These are phyloP conservation scores for Apaloderma vittatum DNA, from an alignment of 2,113 vertebrate species.

Conservation along the genomic window DNA sequence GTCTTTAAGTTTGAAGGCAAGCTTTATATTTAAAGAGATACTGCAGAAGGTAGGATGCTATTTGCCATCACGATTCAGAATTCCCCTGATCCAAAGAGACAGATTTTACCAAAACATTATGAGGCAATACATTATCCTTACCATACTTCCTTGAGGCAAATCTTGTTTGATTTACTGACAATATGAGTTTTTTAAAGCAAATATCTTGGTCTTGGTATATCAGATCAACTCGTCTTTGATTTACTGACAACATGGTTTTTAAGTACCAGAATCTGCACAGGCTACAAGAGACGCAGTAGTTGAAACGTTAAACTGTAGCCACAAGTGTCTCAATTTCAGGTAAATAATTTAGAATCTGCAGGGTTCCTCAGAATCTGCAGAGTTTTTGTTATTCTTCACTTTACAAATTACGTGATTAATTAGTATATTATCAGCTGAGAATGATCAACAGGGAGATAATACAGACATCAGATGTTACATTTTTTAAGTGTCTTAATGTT, in stretches of 20 bases:
- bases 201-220: background rate
- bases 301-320: background rate
- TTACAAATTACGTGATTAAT: background rate
- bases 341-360: background rate
- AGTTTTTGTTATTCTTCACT: background rate
- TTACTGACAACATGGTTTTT: background rate
- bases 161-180: background rate
- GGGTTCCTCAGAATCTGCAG: background rate
- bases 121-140: background rate
- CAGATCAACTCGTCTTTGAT: background rate
- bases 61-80: background rate
- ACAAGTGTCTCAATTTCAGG: background rate
- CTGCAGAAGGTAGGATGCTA: background rate
- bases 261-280: background rate
- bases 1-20: background rate
- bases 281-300: background rate
- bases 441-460: background rate
- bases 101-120: background rate
- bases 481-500: background rate
- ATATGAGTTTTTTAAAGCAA: background rate
- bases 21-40: background rate
- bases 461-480: background rate
- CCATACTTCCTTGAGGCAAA: background rate
- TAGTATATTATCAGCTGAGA: background rate
- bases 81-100: background rate